Evolutionary conservation across 2,797 vertebrate genomes (phyloP), one percentile per base, ranked within the genome.

Genomic region (Manis crassicaudata): DNA sequence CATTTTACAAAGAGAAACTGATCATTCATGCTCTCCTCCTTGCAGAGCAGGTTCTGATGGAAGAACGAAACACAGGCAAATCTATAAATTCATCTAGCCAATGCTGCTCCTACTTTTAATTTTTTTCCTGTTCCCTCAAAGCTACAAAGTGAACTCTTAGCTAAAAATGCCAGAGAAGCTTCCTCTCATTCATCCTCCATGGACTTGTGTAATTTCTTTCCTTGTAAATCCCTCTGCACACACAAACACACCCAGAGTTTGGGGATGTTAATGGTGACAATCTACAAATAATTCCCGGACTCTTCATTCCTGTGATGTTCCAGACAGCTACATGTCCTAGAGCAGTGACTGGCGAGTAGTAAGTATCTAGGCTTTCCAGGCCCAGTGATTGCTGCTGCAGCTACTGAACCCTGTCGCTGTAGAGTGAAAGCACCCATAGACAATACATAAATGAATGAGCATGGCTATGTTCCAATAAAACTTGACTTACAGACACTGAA

Each of bases 151-250:
- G 23, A 89, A 81, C 18, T 14, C 52, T 95, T 94, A 76, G 54
- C 32, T 95, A 54, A 95, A 93, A 96, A 91, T 63, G n/a, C 43
- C 80, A 91, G 70, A 85, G 52, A 80, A 95, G 37, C 13, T 13
- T 91, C 35, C 25, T 80, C 27, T 70, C 79, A 58, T 40, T 93
- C 93, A 80, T 83, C 70, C 79, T 77, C 60, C 70, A 50, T 10
- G 10, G 32, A 58, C 58, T 72, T 76, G 14, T 52, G 18, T 68
- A 5, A 77, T 87, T 77, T 81, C 25, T 70, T 95, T 56, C 76
- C 32, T 90, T 89, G 16, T n/a, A 89, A 94, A 89, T 91, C 73
- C 81, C 37, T 92, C 40, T 76, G 56, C 50, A 84, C n/a, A 79
- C n/a, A 83, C n/a, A 91, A 63, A 90, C 14, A 40, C 13, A 75